A percentile compares a stretch with the other conserved stretches of the same genome.
These are phyloP conservation scores for Channa maculata DNA, from an alignment of 2,113 vertebrate genomes.

Conservation along the genomic window DNA sequence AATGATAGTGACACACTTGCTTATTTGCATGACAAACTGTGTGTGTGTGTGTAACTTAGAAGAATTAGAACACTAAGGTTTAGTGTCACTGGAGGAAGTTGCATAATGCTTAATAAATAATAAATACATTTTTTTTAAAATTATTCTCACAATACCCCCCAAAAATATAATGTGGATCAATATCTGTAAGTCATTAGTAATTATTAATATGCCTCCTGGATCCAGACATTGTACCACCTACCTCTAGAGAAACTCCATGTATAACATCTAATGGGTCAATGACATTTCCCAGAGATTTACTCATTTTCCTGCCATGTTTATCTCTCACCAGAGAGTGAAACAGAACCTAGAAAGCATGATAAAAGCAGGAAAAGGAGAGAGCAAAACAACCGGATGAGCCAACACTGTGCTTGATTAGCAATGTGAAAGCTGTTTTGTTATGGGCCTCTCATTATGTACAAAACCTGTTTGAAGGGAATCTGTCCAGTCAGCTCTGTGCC, in stretches of 20 bases:
- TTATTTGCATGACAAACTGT: no score
- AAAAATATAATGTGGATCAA: background rate
- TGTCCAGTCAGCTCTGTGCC: conserved; percentile 88
- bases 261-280: conserved; percentile 92
- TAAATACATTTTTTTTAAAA: no score
- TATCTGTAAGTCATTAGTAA: background rate
- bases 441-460: background rate
- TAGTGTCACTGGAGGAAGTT: no score
- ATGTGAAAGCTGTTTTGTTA: background rate
- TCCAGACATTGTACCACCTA: conserved; percentile 51
- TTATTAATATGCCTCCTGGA: background rate
- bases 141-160: no score
- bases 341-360: conserved; percentile 83
- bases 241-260: conserved; percentile 88
- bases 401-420: background rate
- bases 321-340: conserved; percentile 92
- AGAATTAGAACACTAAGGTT: no score
- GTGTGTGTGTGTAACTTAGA: no score
- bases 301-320: conserved; percentile 93
- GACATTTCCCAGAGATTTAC: conserved; percentile 94
- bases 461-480: conserved; percentile 90
- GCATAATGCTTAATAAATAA: no score
- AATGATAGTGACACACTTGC: no score
- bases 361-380: conserved; percentile 4
- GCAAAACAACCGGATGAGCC: background rate